Evolutionary conservation across 2,888 invertebrate genomes (phyloP).

Genomic region (Heliconius ethilla): DNA sequence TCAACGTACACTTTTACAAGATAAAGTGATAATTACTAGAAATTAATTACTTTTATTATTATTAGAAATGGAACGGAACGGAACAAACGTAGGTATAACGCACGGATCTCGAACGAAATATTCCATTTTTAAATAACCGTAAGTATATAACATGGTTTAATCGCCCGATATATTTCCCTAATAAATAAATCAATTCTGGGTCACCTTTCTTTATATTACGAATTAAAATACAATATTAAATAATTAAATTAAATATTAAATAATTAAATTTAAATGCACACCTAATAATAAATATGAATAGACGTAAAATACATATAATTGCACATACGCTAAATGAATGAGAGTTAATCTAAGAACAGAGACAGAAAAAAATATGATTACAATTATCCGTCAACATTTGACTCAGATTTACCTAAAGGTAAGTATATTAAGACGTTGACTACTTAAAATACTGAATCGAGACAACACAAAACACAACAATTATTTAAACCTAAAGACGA

Average conservation of each 20-base stretch:
- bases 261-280: conserved; percentile 65
- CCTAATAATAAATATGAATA: conserved; percentile 57
- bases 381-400: conserved; percentile 61
- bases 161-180: conserved; percentile 73
- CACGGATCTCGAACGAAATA: conserved; percentile 34
- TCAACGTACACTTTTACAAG: conserved; percentile 47
- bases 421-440: conserved; percentile 53
- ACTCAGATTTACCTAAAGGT: conserved; percentile 53
- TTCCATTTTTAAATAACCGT: conserved; percentile 28
- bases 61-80: conserved; percentile 35
- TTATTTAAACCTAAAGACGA: conserved; percentile 71
- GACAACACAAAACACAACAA: conserved; percentile 78
- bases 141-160: conserved; percentile 52
- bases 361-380: conserved; percentile 64
- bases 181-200: conserved; percentile 77
- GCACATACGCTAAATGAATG: conserved; percentile 77
- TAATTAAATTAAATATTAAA: conserved; percentile 57
- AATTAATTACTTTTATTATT: conserved; percentile 43
- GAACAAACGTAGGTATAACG: conserved; percentile 36
- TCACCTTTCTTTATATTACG: conserved; percentile 47
- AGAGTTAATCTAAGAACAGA: conserved; percentile 70
- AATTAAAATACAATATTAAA: conserved; percentile 50
- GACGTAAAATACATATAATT: conserved; percentile 75
- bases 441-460: conserved; percentile 66
- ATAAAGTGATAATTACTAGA: conserved; percentile 41